Percentiles rank a stretch among this genome's conserved stretches.
These are phyloP conservation scores for Drosophila heteroneura DNA, from an alignment of 2,888 invertebrate species.

Conservation along the genomic window DNA sequence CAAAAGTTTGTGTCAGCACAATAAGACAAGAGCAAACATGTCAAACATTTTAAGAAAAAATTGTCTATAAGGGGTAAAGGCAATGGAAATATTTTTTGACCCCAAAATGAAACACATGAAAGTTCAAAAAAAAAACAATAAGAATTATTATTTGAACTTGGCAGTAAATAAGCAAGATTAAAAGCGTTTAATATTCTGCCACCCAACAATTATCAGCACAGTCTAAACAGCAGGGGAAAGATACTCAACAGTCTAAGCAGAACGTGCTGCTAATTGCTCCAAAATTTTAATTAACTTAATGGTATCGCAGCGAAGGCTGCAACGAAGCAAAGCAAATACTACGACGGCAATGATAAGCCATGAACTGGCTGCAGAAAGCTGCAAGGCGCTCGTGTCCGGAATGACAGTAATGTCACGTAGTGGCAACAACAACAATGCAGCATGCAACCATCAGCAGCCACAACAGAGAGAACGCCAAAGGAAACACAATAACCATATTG, in stretches of 20 bases:
- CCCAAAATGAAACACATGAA: background rate
- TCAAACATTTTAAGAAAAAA: slow-evolving; percentile 2
- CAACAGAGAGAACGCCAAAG: slow-evolving; percentile 39
- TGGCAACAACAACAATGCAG: slow-evolving; percentile 45
- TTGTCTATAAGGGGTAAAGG: background rate
- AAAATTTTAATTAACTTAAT: slow-evolving; percentile 52
- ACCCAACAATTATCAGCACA: background rate
- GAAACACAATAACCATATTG: slow-evolving; percentile 55
- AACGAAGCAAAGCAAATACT: slow-evolving; percentile 14
- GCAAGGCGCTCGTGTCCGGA: slow-evolving; percentile 22
- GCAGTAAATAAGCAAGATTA: slow-evolving; percentile 17
- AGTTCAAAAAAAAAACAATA: background rate
- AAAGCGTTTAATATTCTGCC: background rate
- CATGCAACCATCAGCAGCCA: slow-evolving; percentile 60
- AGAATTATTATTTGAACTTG: slow-evolving; percentile 16
- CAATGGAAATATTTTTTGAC: background rate
- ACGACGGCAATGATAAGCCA: slow-evolving; percentile 37
- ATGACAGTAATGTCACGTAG: slow-evolving; percentile 59
- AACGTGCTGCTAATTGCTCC: slow-evolving; percentile 41
- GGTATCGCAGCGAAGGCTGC: slow-evolving; percentile 30
- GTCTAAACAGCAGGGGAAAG: background rate
- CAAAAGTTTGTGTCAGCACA: slow-evolving; percentile 41
- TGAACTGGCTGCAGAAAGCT: slow-evolving; percentile 40
- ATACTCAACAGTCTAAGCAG: background rate
- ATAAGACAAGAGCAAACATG: slow-evolving; percentile 35